Evolutionary conservation across 2,113 vertebrate species (phyloP).

Genomic region (Oreocharis arfaki): DNA sequence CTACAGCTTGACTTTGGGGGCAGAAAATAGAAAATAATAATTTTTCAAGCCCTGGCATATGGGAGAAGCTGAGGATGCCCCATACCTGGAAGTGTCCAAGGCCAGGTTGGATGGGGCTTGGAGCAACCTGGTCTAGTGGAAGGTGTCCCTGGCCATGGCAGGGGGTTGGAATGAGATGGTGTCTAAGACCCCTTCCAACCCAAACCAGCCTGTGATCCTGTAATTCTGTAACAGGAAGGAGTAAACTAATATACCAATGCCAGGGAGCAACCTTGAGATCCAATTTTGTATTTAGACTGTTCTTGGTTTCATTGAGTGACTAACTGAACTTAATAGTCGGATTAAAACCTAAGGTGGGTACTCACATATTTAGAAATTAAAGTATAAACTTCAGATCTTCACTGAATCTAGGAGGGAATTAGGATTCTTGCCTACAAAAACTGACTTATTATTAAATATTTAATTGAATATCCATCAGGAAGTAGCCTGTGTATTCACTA

Average conservation of each 20-base stretch:
- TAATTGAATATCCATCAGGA: not conserved
- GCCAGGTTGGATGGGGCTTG: accelerated
- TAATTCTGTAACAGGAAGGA: not conserved
- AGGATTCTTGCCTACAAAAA: not conserved
- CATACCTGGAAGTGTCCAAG: not conserved
- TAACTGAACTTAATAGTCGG: not conserved
- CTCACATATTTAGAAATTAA: not conserved
- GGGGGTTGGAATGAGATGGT: not conserved
- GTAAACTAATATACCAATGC: not conserved
- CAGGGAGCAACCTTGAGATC: not conserved
- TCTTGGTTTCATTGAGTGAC: not conserved
- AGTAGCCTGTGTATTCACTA: not conserved
- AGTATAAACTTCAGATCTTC: not conserved
- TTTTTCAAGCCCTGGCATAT: not conserved
- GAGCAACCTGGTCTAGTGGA: accelerated
- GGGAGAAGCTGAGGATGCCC: not conserved
- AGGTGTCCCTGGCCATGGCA: not conserved
- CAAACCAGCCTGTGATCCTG: not conserved
- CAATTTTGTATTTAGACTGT: not conserved
- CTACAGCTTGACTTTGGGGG: not conserved
- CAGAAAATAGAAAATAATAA: not conserved
- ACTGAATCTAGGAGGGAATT: not conserved
- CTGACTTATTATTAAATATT: not conserved
- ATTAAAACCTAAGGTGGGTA: not conserved
- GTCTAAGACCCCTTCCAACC: not conserved